Evolutionary conservation across 2,888 invertebrate genomes (phyloP).

Genomic region (Dicroscelio sp.): DNA sequence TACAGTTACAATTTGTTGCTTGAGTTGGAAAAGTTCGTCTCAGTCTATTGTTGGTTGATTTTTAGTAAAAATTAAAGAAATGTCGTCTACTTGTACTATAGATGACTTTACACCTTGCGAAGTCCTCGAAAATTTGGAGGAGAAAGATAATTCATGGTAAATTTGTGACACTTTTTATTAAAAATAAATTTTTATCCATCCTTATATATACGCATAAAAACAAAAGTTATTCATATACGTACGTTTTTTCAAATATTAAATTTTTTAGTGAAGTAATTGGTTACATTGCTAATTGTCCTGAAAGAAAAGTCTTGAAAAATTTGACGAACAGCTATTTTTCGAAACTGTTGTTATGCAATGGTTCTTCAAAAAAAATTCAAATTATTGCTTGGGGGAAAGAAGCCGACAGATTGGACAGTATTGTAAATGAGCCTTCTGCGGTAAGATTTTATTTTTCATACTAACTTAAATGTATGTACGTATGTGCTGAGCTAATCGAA

Average conservation of each 20-base stretch:
- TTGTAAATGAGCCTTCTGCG: neutral
- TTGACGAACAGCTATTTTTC: neutral
- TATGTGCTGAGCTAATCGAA: too few species aligned
- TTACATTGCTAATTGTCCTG: neutral
- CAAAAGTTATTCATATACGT: neutral
- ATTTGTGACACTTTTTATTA: neutral
- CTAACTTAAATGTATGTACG: too few species aligned
- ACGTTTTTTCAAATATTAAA: neutral
- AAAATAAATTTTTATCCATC: neutral
- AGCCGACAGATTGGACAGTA: neutral
- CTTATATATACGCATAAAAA: neutral
- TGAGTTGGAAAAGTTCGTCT: too few species aligned
- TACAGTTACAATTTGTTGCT: too few species aligned
- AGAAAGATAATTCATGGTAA: neutral
- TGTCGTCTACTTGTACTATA: neutral
- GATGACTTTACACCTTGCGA: neutral
- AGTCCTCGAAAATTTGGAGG: neutral
- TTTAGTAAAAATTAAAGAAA: too few species aligned
- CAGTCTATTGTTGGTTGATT: too few species aligned
- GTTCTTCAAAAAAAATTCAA: constrained; percentile 8
- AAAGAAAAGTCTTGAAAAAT: neutral
- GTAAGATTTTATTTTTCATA: too few species aligned
- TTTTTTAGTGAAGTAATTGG: neutral
- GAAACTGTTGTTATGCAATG: neutral
- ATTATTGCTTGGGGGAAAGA: constrained; percentile 14